phyloP scores from a whole-genome alignment of 2,888 invertebrate species.

The Mythimna ferrago region DNA sequence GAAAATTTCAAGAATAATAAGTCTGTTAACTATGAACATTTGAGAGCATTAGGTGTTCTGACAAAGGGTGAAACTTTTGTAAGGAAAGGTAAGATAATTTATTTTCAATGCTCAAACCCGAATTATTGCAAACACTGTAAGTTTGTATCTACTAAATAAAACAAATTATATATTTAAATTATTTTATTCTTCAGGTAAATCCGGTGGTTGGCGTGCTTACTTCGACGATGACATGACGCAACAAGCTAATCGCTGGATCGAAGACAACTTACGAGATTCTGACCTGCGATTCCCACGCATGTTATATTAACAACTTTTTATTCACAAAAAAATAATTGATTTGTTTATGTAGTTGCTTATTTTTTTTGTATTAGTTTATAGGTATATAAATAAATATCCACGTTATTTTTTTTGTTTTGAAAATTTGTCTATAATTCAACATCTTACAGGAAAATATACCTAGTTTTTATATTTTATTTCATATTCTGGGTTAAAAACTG shows the following conservation, averaged over 20 bases:
- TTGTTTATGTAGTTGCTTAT: too few relatives aligned
- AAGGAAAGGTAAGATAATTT: conserved; percentile 56
- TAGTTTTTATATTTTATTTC: too few relatives aligned
- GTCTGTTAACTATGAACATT: conserved; percentile 79
- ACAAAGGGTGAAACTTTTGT: conserved; percentile 52
- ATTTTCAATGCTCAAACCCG: not conserved
- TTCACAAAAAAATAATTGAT: too few relatives aligned
- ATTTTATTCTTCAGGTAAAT: conserved; percentile 84
- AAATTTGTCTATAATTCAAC: too few relatives aligned
- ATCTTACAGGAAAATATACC: too few relatives aligned
- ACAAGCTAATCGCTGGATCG: conserved; percentile 93
- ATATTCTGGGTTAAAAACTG: too few relatives aligned
- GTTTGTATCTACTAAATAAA: not conserved
- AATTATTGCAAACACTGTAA: not conserved
- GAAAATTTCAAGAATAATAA: conserved; percentile 93
- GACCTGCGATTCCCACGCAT: conserved; percentile 91
- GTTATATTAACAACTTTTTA: not conserved
- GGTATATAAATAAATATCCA: too few relatives aligned
- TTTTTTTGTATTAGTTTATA: too few relatives aligned
- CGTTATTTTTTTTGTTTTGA: too few relatives aligned
- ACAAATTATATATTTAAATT: not conserved
- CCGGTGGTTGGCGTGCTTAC: conserved; percentile 93
- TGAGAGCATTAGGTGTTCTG: conserved; percentile 33
- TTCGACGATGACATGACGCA: conserved; percentile 92
- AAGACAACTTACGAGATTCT: conserved; percentile 90